These are phyloP conservation scores for Ondatra zibethicus DNA, from an alignment of 2,113 vertebrate genomes.

Conservation along the genomic window DNA sequence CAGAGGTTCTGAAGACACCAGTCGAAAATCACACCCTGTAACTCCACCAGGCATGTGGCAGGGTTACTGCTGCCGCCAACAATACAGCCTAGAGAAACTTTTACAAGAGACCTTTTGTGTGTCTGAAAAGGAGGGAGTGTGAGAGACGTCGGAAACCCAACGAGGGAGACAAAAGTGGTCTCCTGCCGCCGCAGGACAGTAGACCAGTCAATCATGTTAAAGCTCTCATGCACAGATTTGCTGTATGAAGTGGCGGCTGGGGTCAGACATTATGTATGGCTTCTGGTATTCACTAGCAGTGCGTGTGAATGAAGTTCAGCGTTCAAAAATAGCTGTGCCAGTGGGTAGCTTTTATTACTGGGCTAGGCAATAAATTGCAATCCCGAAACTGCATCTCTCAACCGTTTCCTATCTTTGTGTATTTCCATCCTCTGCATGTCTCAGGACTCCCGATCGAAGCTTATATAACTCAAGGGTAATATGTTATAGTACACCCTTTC, in stretches of 20 bases:
- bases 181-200: slow-evolving; percentile 24
- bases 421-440: not conserved
- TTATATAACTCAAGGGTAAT: not conserved
- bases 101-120: slow-evolving; percentile 76
- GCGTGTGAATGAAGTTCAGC: slow-evolving; percentile 42
- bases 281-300: slow-evolving; percentile 70
- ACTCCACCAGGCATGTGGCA: slow-evolving; percentile 18
- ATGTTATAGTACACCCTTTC: not conserved
- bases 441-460: not conserved
- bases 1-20: slow-evolving; percentile 38
- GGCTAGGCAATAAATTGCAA: not conserved
- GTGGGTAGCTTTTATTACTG: slow-evolving; percentile 5
- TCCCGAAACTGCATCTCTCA: not conserved
- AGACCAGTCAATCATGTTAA: slow-evolving; percentile 58
- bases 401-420: not conserved
- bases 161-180: slow-evolving; percentile 36
- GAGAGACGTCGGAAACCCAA: slow-evolving; percentile 57
- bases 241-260: slow-evolving; percentile 43
- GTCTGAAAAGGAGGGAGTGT: slow-evolving; percentile 68
- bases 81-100: slow-evolving; percentile 51
- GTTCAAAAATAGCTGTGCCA: slow-evolving; percentile 17
- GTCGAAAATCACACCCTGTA: slow-evolving; percentile 48
- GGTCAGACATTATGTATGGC: slow-evolving; percentile 76
- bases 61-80: slow-evolving; percentile 36
- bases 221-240: slow-evolving; percentile 43